Base-by-base conservation (phyloP, 2,888 invertebrate genomes). In the Aspidiotus rigidus region DNA sequence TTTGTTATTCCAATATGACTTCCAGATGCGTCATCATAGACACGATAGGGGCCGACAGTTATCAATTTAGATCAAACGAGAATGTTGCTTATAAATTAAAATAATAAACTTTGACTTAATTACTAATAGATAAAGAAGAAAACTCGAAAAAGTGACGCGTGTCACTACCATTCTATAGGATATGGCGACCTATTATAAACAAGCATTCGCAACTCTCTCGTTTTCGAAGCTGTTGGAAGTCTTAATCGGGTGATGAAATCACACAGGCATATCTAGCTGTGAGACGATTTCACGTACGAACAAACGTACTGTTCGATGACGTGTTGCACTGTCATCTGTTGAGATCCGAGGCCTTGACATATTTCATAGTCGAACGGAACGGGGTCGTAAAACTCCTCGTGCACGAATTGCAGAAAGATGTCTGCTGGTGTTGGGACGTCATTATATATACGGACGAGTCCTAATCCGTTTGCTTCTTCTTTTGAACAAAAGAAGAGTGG, bases 81-180 rank as follows among this genome's bases (percentile, higher is more conserved):
- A n/a, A n/a, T n/a, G n/a, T n/a, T n/a, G n/a, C n/a, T n/a, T n/a
- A n/a, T n/a, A n/a, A n/a, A n/a, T n/a, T n/a, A n/a, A n/a, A n/a
- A n/a, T n/a, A n/a, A n/a, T n/a, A n/a, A n/a, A n/a, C n/a, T n/a
- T n/a, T n/a, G n/a, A n/a, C n/a, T n/a, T n/a, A n/a, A n/a, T n/a
- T n/a, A n/a, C n/a, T n/a, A n/a, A n/a, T n/a, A n/a, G n/a, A n/a
- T n/a, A n/a, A n/a, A n/a, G n/a, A n/a, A n/a, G n/a, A n/a, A n/a
- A n/a, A n/a, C n/a, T n/a, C n/a, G n/a, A n/a, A n/a, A n/a, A n/a
- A n/a, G n/a, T n/a, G n/a, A n/a, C n/a, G n/a, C n/a, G n/a, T n/a
- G n/a, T n/a, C n/a, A n/a, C n/a, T 44, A 44, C 49, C 49, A 44
- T 44, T 44, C 49, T 44, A 44, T 44, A 44, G 49, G 49, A 44